Conservation (phyloP, 2,888 invertebrate genomes). For the Plebejus anna region DNA sequence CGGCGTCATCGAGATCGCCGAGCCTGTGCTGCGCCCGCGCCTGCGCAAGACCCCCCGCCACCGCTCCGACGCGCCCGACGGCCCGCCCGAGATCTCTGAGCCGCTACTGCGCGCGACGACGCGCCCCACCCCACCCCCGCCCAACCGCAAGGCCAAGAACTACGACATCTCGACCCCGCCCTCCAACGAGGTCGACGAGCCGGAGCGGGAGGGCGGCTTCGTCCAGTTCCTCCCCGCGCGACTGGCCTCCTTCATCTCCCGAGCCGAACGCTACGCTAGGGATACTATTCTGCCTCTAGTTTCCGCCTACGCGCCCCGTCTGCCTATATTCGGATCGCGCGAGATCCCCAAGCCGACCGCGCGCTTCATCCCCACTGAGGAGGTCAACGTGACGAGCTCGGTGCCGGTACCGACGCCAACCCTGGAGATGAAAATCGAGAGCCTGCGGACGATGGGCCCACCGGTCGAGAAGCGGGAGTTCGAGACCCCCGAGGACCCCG, state of each 20-base stretch:
- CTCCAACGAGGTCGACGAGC: slow-evolving; percentile 61
- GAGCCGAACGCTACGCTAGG: slow-evolving; percentile 89
- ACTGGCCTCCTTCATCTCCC: slow-evolving; percentile 87
- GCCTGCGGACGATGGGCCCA: slow-evolving; percentile 64
- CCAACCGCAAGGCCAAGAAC: slow-evolving; percentile 65
- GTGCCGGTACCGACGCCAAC: slow-evolving; percentile 70
- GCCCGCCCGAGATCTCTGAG: slow-evolving; percentile 82
- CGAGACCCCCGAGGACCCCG: slow-evolving; percentile 67
- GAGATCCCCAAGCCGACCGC: slow-evolving; percentile 73
- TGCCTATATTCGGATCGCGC: slow-evolving; percentile 79
- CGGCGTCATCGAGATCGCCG: slow-evolving; percentile 83
- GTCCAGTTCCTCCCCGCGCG: slow-evolving; percentile 90
- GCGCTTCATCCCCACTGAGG: slow-evolving; percentile 82
- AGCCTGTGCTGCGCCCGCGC: slow-evolving; percentile 85
- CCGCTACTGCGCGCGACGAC: slow-evolving; percentile 80
- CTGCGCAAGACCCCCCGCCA: slow-evolving; percentile 78
- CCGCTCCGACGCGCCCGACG: slow-evolving; percentile 68
- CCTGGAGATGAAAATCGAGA: slow-evolving; percentile 73
- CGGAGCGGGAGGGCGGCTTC: slow-evolving; percentile 67
- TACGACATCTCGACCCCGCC: slow-evolving; percentile 68
- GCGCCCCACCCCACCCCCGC: slow-evolving; percentile 55
- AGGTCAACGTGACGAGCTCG: slow-evolving; percentile 57
- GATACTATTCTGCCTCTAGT: slow-evolving; percentile 88
- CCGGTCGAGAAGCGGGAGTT: slow-evolving; percentile 64
- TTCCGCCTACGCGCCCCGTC: slow-evolving; percentile 88